Evolutionary conservation across 23 tunicate genomes (phyloP).

Genomic region (Trididemnum nubilum): DNA sequence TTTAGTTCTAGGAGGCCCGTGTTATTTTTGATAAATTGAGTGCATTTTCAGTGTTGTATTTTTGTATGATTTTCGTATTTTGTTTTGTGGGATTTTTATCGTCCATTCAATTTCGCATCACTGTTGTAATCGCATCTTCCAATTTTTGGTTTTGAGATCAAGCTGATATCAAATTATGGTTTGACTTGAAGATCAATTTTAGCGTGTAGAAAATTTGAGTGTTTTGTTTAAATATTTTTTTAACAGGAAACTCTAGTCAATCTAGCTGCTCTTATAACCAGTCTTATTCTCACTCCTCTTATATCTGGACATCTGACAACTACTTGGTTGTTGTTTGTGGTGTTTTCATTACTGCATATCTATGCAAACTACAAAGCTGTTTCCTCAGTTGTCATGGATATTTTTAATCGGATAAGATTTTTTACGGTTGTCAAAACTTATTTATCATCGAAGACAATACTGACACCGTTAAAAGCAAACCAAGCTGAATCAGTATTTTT

Average conservation of each 20-base stretch:
- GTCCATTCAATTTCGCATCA: too few species aligned
- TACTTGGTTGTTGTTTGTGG: slow-evolving; percentile 72
- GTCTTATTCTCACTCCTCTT: slow-evolving; percentile 62
- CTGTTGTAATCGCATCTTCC: too few species aligned
- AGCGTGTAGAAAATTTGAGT: too few species aligned
- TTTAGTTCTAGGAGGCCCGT: too few species aligned
- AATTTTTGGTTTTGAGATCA: too few species aligned
- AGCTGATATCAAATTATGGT: too few species aligned
- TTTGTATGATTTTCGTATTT: too few species aligned
- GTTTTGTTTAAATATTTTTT: too few species aligned
- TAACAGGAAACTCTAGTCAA: slow-evolving; percentile 95
- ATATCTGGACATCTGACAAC: slow-evolving; percentile 36
- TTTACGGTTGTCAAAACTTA: slow-evolving; percentile 23
- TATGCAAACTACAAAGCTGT: slow-evolving; percentile 91
- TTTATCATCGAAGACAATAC: neutral
- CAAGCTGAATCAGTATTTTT: slow-evolving; percentile 42
- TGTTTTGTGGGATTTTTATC: too few species aligned
- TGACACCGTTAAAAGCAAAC: slow-evolving; percentile 65
- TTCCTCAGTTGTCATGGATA: slow-evolving; percentile 70
- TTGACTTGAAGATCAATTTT: too few species aligned
- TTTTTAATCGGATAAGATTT: slow-evolving; percentile 70
- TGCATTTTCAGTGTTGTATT: too few species aligned
- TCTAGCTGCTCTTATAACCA: slow-evolving; percentile 60
- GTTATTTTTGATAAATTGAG: too few species aligned
- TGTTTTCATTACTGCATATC: slow-evolving; percentile 74